Percentiles rank a stretch among this genome's conserved stretches.
These are phyloP conservation scores for Sarcophaga variegata DNA, from an alignment of 2,888 invertebrate genomes.

Conservation along the genomic window DNA sequence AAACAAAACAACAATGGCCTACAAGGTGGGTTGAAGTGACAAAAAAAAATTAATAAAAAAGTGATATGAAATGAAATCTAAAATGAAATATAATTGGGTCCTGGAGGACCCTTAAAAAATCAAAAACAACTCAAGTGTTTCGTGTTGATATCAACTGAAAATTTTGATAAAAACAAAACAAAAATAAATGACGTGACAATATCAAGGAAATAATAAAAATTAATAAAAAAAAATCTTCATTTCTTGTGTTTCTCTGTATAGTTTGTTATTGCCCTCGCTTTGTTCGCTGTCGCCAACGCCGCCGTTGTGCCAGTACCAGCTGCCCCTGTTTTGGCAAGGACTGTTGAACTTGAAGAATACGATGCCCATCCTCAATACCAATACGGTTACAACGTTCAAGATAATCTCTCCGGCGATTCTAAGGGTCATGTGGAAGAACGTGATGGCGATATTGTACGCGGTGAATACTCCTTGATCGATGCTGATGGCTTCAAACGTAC, in stretches of 20 bases:
- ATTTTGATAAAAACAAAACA: slow-evolving; percentile 11
- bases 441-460: slow-evolving; percentile 80
- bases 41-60: slow-evolving; percentile 16
- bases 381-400: slow-evolving; percentile 80
- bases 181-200: neutral
- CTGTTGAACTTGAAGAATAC: slow-evolving; percentile 76
- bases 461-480: slow-evolving; percentile 81
- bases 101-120: slow-evolving; percentile 11
- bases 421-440: slow-evolving; percentile 81
- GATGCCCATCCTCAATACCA: slow-evolving; percentile 79
- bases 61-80: neutral
- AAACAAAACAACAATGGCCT: slow-evolving; percentile 72
- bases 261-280: slow-evolving; percentile 68
- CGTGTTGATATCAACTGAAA: neutral
- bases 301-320: slow-evolving; percentile 72
- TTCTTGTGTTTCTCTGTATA: slow-evolving; percentile 56
- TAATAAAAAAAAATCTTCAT: slow-evolving; percentile 12
- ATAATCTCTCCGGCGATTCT: slow-evolving; percentile 79
- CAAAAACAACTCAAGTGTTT: neutral
- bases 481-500: slow-evolving; percentile 80
- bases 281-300: slow-evolving; percentile 64
- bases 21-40: slow-evolving; percentile 72
- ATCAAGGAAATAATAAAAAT: neutral
- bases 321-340: slow-evolving; percentile 73
- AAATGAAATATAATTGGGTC: neutral